Evolutionary conservation across 2,888 invertebrate species (phyloP).

Genomic region (Nymphalis urticae): DNA sequence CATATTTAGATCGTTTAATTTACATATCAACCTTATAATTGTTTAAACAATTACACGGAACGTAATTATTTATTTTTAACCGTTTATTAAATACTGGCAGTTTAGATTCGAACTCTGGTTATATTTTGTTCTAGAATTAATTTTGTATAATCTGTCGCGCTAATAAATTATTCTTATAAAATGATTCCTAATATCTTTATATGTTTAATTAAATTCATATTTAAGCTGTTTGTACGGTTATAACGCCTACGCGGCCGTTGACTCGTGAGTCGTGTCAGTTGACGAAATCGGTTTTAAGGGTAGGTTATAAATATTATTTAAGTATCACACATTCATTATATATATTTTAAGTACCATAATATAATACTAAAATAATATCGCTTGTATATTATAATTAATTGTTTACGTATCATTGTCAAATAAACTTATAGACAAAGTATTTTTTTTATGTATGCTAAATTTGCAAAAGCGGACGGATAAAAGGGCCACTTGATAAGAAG

Average conservation of each 20-base stretch:
- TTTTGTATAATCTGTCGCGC: background rate
- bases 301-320: background rate
- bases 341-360: too few species aligned
- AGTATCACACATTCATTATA: background rate
- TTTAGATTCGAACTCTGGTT: background rate
- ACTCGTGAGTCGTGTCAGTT: constrained; percentile 10
- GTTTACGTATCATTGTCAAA: too few species aligned
- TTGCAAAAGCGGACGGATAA: too few species aligned
- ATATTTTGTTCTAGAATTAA: background rate
- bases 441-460: too few species aligned
- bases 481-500: too few species aligned
- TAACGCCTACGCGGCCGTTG: constrained; percentile 27
- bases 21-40: background rate
- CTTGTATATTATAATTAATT: too few species aligned
- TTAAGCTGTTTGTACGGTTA: constrained; percentile 1
- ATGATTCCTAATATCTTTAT: too few species aligned
- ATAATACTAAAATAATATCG: too few species aligned
- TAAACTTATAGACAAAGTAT: too few species aligned
- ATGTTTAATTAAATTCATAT: background rate
- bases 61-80: background rate
- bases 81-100: background rate
- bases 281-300: constrained; percentile 14
- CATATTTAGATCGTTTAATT: too few species aligned
- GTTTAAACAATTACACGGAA: background rate
- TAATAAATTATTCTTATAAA: too few species aligned